These are phyloP conservation scores for Drosophila greeni DNA, from an alignment of 2,888 invertebrate genomes.

Conservation along the genomic window DNA sequence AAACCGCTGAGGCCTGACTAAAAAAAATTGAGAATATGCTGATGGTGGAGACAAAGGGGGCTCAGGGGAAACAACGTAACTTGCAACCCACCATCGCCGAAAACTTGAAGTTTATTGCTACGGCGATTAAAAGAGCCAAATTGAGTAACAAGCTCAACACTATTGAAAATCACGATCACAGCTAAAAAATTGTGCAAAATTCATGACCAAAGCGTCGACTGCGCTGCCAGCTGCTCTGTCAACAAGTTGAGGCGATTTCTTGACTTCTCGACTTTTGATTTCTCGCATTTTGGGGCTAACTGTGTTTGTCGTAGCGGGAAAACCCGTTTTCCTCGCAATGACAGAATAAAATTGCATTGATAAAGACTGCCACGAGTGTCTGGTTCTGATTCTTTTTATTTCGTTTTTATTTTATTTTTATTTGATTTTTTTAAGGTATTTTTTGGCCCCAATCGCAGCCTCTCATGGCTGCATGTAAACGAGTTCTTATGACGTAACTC, in stretches of 20 bases:
- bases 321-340: slow-evolving; percentile 49
- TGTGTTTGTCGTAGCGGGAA: slow-evolving; percentile 23
- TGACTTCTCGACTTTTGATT: slow-evolving; percentile 7
- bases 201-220: slow-evolving; percentile 59
- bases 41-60: neutral
- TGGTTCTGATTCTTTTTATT: slow-evolving; percentile 20
- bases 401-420: slow-evolving; percentile 1
- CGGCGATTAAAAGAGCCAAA: slow-evolving; percentile 53
- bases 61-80: slow-evolving; percentile 4
- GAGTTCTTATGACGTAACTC: slow-evolving; percentile 69
- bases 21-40: neutral
- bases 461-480: slow-evolving; percentile 57
- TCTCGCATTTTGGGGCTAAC: slow-evolving; percentile 31
- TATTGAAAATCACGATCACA: slow-evolving; percentile 69
- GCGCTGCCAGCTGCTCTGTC: slow-evolving; percentile 24
- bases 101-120: slow-evolving; percentile 71
- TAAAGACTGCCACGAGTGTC: slow-evolving; percentile 58
- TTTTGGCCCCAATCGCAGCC: slow-evolving; percentile 61
- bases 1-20: slow-evolving; percentile 21
- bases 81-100: slow-evolving; percentile 49
- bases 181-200: slow-evolving; percentile 50
- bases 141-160: slow-evolving; percentile 31
- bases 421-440: slow-evolving; percentile 12
- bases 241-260: slow-evolving; percentile 7
- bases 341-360: slow-evolving; percentile 65